These are phyloP conservation scores for Lordiphosa andalusiaca DNA, from an alignment of 2,888 invertebrate genomes.

Conservation along the genomic window DNA sequence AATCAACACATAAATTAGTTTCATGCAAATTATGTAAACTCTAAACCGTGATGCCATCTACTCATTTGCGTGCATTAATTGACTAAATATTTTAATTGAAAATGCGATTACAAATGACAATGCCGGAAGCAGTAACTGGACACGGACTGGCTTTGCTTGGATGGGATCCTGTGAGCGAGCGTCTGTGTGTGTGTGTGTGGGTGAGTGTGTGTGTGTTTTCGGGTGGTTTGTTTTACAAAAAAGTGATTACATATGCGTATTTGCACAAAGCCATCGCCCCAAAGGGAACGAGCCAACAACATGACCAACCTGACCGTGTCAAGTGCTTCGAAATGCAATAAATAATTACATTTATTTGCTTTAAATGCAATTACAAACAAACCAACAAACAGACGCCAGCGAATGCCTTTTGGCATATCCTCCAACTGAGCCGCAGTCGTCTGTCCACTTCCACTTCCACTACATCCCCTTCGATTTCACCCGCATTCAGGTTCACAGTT, in stretches of 20 bases:
- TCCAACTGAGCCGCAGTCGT: conserved; percentile 7
- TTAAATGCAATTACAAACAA: conserved; percentile 66
- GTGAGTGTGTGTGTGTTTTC: background rate
- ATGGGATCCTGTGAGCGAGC: too few relatives aligned
- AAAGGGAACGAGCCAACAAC: conserved; percentile 11
- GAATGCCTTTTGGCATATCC: conserved; percentile 52
- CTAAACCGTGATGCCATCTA: conserved; percentile 32
- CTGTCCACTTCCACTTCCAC: conserved; percentile 26
- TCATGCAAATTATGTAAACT: conserved; percentile 21
- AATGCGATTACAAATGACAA: conserved; percentile 63
- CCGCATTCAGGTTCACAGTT: conserved; percentile 54
- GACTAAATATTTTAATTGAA: conserved; percentile 66
- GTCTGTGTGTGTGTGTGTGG: background rate
- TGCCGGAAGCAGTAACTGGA: conserved; percentile 13
- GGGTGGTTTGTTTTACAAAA: conserved; percentile 28
- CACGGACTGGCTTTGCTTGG: background rate
- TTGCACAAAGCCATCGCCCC: conserved; percentile 32
- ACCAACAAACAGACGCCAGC: conserved; percentile 42
- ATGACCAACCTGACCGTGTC: conserved; percentile 25
- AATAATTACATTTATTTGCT: conserved; percentile 73
- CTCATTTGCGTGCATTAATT: conserved; percentile 51
- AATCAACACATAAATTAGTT: conserved; percentile 67
- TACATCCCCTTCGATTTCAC: conserved; percentile 6
- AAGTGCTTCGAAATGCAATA: conserved; percentile 63
- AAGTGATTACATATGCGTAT: conserved; percentile 51